Evolutionary conservation across 2,113 vertebrate genomes (phyloP).

Genomic region (Marmota flaviventris): DNA sequence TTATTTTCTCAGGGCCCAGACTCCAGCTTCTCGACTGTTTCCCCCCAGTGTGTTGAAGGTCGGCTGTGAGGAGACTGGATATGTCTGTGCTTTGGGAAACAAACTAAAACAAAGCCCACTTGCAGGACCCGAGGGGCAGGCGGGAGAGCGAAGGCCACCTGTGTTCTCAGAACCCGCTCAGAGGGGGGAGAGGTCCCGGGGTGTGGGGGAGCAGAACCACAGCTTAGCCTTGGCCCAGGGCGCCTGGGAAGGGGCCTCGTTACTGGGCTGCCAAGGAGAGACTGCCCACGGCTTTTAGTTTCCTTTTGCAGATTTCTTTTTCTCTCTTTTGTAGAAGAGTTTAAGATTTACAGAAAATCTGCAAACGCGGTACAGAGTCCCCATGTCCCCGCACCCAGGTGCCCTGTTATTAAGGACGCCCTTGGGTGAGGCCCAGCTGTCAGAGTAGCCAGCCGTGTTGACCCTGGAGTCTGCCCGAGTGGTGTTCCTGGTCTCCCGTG

Average conservation of each 20-base stretch:
- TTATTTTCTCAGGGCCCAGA: slow-evolving; percentile 65
- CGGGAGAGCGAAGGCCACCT: fast-evolving
- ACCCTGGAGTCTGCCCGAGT: background rate
- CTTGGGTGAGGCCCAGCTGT: background rate
- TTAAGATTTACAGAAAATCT: slow-evolving; percentile 4
- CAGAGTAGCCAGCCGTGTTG: background rate
- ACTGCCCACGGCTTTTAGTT: background rate
- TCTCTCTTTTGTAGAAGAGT: background rate
- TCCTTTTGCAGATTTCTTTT: background rate
- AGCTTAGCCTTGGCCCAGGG: slow-evolving; percentile 28
- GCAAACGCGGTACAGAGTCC: background rate
- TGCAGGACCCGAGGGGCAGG: background rate
- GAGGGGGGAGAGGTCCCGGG: background rate
- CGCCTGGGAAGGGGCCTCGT: background rate
- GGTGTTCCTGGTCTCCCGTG: background rate
- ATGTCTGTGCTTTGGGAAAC: slow-evolving; percentile 45
- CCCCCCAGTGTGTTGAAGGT: slow-evolving; percentile 54
- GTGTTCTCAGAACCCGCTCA: background rate
- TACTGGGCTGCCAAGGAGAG: background rate
- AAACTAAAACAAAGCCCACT: slow-evolving; percentile 37
- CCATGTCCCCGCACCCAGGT: background rate
- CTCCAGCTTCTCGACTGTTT: slow-evolving; percentile 19
- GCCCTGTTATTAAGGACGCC: background rate
- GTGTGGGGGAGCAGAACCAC: background rate
- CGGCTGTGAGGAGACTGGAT: background rate